Base-by-base conservation (phyloP, 2,113 vertebrate species). In the Neolamprologus brichardi region DNA sequence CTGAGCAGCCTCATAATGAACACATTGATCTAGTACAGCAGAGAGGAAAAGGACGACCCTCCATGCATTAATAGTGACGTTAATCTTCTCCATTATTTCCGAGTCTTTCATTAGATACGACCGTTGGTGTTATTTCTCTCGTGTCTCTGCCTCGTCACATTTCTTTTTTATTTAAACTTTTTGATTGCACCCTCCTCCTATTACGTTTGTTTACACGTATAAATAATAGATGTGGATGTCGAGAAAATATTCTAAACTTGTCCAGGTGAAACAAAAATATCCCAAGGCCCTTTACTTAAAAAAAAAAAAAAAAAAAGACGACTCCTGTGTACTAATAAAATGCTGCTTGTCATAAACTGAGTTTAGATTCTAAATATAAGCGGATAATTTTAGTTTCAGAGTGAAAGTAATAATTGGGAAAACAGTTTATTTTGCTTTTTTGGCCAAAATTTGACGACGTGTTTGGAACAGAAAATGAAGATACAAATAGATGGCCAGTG, bases 21-120 rank as follows among this genome's bases (percentile, higher is more conserved):
- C 89, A 89, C 91, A 94, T 91, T 94, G 93, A 94, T 95, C 91
- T 81, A 82, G 34, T 88, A 90, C 91, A 93, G 88, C 83, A 81
- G 67, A 87, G 83, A 88, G 87, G 82, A 84, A 84, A 84, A 90
- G 89, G 80, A 93, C 88, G 90, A 88, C 79, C 75, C 84, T 83
- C 23, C 44, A n/a, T 90, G 82, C 83, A 81, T 91, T 84, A 89
- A 88, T 82, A 39, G 17, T 32, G 37, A 79, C 17, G 75, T 84
- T 52, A 75, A 10, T 86, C 25, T 32, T 44, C 53, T 72, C 46
- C 28, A 34, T 90, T 89, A 80, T 84, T 87, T 67, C 53, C 4
- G 7, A 54, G 39, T 83, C n/a, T 81, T 32, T 84, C 52, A 75
- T 88, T 87, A 60, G 84, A 82, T 37, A 20, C 13, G 2, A 9